Percentiles rank a stretch among this genome's conserved stretches.
Evolutionary conservation across 2,113 vertebrate genomes (phyloP).

Genomic region (Setophaga coronata): DNA sequence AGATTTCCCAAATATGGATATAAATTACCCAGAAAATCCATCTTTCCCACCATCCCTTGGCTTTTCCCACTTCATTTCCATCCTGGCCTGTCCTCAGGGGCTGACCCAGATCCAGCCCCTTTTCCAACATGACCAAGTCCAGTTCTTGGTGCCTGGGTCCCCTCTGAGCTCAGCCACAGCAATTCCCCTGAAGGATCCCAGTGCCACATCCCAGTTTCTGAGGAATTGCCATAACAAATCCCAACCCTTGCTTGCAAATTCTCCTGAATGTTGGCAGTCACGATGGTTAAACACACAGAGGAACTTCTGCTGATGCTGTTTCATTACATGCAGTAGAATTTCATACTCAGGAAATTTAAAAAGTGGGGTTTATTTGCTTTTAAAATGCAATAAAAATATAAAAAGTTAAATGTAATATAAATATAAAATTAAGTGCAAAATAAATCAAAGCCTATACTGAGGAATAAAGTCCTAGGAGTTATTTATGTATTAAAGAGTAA

Average conservation of each 20-base stretch:
- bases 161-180: background rate
- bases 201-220: background rate
- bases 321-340: background rate
- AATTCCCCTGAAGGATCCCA: background rate
- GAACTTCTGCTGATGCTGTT: background rate
- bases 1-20: accelerated
- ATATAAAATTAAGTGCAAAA: background rate
- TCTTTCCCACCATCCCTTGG: background rate
- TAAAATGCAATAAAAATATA: background rate
- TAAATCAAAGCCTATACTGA: background rate
- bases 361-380: background rate
- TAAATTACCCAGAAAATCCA: background rate
- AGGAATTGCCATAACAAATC: accelerated
- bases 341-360: background rate
- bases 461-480: background rate
- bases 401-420: no score
- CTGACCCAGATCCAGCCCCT: no score
- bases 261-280: background rate
- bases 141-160: background rate
- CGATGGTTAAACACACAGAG: background rate
- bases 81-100: no score
- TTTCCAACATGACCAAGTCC: background rate
- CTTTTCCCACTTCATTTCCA: background rate
- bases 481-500: background rate
- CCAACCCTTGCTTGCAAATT: background rate